These are phyloP conservation scores for Arothron firmamentum DNA, from an alignment of 2,113 vertebrate species.

Conservation along the genomic window DNA sequence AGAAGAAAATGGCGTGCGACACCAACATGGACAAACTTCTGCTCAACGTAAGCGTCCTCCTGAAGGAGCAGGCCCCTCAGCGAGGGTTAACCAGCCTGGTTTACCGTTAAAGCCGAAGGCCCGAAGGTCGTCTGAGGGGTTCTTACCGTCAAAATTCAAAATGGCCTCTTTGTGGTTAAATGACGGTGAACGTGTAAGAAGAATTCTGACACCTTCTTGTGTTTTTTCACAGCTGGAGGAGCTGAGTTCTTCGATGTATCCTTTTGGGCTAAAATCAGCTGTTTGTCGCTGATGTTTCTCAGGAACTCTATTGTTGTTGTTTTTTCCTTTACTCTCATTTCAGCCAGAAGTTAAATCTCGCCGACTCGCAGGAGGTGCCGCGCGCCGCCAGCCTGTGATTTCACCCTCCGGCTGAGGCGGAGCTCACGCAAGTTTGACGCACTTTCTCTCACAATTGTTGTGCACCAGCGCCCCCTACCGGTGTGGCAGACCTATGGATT, in stretches of 20 bases:
- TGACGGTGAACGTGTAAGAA: neutral
- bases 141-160: too few relatives aligned
- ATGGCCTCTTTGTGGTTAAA: too few relatives aligned
- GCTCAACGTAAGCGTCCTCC: slow-evolving; percentile 78
- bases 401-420: neutral
- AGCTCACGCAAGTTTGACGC: neutral
- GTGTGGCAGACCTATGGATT: slow-evolving; percentile 4
- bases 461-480: slow-evolving; percentile 26
- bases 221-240: slow-evolving; percentile 88
- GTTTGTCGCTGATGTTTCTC: neutral
- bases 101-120: too few relatives aligned
- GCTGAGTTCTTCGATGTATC: slow-evolving; percentile 99
- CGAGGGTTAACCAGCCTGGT: too few relatives aligned
- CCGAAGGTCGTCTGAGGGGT: too few relatives aligned
- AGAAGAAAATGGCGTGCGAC: slow-evolving; percentile 84
- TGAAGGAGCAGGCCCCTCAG: too few relatives aligned
- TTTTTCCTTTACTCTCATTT: slow-evolving; percentile 73
- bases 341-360: slow-evolving; percentile 93
- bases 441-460: slow-evolving; percentile 13
- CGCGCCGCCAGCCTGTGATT: slow-evolving; percentile 79
- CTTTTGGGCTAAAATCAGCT: slow-evolving; percentile 67
- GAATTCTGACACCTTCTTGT: neutral
- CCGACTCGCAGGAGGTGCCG: slow-evolving; percentile 90
- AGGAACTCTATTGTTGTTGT: neutral
- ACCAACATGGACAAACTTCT: slow-evolving; percentile 92